Base-by-base conservation (phyloP, 1,140 invertebrate genomes). In the Agrypnia vestita region DNA sequence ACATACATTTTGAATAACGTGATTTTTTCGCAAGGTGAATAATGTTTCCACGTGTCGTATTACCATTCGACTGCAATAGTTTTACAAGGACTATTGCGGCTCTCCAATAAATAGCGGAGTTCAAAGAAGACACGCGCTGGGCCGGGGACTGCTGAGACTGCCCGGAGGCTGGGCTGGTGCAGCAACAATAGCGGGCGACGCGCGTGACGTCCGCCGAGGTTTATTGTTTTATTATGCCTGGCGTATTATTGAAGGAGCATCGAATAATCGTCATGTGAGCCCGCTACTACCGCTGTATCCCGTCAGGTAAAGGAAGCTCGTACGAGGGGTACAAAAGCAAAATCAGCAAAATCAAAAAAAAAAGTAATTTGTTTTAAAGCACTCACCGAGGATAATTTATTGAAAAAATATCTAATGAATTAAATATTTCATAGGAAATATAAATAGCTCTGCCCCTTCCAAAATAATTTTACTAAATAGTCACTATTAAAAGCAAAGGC, bases 221-320 rank as follows among this genome's bases (percentile, higher is more conserved):
- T 82, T 82, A 82, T 82, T 82, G 81, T 82, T 79, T 80, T 82
- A 82, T 82, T 82, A 82, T 82, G 64, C 81, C 74, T 19, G 74
- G 78, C 78, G 77, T 74, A 82, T 73, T 55, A 73, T 73, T 55
- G 12, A 9, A 43, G 25, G 15, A 13, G 56, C 76, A 80, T 44
- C 74, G 62, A 59, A 47, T 44, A 49, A 71, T 71, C 47, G 9
- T 49, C 46, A 49, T 49, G 44, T 49, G 67, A 25, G 59, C 13
- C 21, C 21, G 25, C 25, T 35, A 6, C 25, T 35, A 35, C 53
- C 53, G 15, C 53, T 56, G 15, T 56, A 56, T 19, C 19, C 53
- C 53, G 15, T 56, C n/a, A 53, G 51, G 13, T 53, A n/a, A 7
- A 4, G n/a, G n/a, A n/a, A n/a, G n/a, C n/a, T n/a, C n/a, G n/a